These are phyloP conservation scores for Poecilia latipinna DNA, from an alignment of 2,113 vertebrate species.

Conservation along the genomic window DNA sequence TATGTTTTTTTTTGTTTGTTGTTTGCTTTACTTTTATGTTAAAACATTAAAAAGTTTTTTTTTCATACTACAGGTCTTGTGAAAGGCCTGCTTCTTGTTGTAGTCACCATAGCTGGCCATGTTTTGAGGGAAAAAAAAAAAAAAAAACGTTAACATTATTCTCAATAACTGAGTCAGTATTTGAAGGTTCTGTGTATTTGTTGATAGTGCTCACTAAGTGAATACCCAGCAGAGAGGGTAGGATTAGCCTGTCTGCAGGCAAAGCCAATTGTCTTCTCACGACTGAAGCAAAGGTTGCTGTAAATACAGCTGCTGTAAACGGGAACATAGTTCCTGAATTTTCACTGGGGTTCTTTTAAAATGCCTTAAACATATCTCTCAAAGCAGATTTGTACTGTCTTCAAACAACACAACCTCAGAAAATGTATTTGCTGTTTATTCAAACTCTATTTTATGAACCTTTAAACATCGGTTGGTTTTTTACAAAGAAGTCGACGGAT, in stretches of 20 bases:
- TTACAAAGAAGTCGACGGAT: no score
- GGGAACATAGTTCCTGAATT: neutral
- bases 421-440: no score
- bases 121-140: slow-evolving; percentile 30
- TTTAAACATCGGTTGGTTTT: neutral
- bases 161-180: slow-evolving; percentile 54
- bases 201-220: slow-evolving; percentile 45
- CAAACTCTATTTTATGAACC: neutral
- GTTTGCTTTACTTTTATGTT: slow-evolving; percentile 4
- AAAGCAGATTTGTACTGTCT: neutral
- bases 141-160: slow-evolving; percentile 4
- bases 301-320: slow-evolving; percentile 14
- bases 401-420: no score
- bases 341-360: neutral
- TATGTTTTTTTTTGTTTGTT: slow-evolving; percentile 34
- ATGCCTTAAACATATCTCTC: neutral
- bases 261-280: slow-evolving; percentile 40
- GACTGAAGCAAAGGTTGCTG: slow-evolving; percentile 42
- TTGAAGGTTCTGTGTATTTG: slow-evolving; percentile 62
- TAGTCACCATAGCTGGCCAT: slow-evolving; percentile 27
- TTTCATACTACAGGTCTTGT: neutral
- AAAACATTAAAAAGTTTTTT: slow-evolving; percentile 22
- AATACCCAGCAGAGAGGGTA: slow-evolving; percentile 41
- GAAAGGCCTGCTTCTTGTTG: slow-evolving; percentile 3
- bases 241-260: slow-evolving; percentile 40